These are phyloP conservation scores for Pygocentrus nattereri DNA, from an alignment of 2,797 vertebrate genomes.

Conservation along the genomic window DNA sequence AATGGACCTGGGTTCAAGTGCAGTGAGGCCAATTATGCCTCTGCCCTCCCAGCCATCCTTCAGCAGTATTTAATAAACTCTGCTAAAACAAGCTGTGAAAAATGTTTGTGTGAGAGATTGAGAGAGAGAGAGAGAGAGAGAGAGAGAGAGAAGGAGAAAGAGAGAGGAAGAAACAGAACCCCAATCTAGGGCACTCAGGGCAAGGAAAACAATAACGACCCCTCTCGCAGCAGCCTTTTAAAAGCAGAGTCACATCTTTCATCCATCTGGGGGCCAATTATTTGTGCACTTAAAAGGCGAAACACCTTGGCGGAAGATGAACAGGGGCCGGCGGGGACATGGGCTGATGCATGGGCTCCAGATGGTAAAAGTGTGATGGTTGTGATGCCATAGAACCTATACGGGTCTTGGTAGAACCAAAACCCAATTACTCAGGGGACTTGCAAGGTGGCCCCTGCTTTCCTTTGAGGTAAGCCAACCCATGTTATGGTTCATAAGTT, in stretches of 20 bases:
- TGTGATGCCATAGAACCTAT: constrained; percentile 2
- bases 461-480: constrained; percentile 1
- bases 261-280: constrained; percentile 94
- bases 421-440: neutral
- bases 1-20: constrained; percentile 20
- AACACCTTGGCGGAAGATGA: constrained; percentile 93
- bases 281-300: constrained; percentile 88
- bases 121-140: neutral
- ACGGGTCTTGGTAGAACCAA: neutral
- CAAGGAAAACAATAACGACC: constrained; percentile 73
- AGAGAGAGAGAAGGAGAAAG: constrained; percentile 43
- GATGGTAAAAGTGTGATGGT: constrained; percentile 79
- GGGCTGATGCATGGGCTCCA: constrained; percentile 85
- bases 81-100: constrained; percentile 30
- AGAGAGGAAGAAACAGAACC: constrained; percentile 51
- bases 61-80: constrained; percentile 44
- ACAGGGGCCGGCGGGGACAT: constrained; percentile 83
- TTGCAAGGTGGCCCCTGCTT: neutral
- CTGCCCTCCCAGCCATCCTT: constrained; percentile 35
- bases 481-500: constrained; percentile 30
- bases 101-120: constrained; percentile 4
- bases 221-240: constrained; percentile 78
- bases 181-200: constrained; percentile 52
- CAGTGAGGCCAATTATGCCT: constrained; percentile 27
- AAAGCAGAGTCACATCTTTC: constrained; percentile 89